These are phyloP conservation scores for Poecilia gillii DNA, from an alignment of 2,797 vertebrate species.

Conservation along the genomic window DNA sequence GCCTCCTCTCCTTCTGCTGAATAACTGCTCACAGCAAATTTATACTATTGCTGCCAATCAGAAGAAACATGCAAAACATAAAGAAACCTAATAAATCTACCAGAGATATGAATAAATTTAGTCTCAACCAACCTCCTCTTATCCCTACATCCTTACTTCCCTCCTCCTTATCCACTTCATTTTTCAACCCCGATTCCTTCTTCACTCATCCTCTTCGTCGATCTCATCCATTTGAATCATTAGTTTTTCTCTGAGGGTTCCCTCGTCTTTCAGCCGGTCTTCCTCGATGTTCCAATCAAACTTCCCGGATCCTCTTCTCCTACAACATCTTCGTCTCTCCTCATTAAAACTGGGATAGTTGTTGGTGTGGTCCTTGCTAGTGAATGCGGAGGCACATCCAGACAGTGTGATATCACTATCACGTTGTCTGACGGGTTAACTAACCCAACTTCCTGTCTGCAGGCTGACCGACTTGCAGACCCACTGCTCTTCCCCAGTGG, in stretches of 20 bases:
- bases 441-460: constrained; percentile 22
- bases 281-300: not conserved
- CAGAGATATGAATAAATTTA: not conserved
- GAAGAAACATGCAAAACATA: not conserved
- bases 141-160: not conserved
- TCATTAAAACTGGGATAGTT: not conserved
- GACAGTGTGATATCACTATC: constrained; percentile 7
- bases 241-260: not conserved
- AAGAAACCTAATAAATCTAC: not conserved
- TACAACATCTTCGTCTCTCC: not conserved
- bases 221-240: not conserved
- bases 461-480: constrained; percentile 54
- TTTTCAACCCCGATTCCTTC: not conserved
- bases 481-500: constrained; percentile 55
- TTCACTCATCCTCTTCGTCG: not conserved
- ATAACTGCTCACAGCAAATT: not conserved
- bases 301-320: not conserved
- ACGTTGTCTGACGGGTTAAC: constrained; percentile 15
- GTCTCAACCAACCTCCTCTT: not conserved
- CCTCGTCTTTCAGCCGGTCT: not conserved
- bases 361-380: not conserved
- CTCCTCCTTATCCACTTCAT: not conserved
- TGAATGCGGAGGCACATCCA: constrained; percentile 13
- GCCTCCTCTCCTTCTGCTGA: not conserved
- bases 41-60: not conserved